Percentiles rank a stretch among this genome's conserved stretches.
Evolutionary conservation across 2,888 invertebrate genomes (phyloP).

Genomic region (Seira musarum): DNA sequence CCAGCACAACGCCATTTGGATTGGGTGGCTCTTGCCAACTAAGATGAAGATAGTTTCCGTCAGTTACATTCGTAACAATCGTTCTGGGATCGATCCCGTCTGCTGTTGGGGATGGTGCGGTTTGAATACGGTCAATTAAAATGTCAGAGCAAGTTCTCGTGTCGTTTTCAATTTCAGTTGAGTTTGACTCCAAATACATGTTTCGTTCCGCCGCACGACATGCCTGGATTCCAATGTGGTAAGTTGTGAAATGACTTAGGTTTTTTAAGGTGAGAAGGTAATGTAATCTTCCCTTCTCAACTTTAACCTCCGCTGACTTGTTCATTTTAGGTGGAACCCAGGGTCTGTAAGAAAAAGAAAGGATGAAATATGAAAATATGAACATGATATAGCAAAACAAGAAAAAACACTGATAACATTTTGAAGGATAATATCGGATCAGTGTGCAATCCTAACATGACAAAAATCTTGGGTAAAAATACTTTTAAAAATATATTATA

Average conservation of each 20-base stretch:
- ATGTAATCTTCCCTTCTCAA: slow-evolving; percentile 72
- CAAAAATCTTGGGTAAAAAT: no score
- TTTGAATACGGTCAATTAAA: slow-evolving; percentile 74
- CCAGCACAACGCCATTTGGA: slow-evolving; percentile 87
- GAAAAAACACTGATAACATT: no score
- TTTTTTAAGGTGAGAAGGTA: slow-evolving; percentile 73
- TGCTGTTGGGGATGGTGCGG: slow-evolving; percentile 75
- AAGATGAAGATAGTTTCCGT: slow-evolving; percentile 77
- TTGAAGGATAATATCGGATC: no score
- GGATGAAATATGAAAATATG: no score
- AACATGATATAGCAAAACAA: no score
- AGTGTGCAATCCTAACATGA: no score
- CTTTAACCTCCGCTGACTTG: slow-evolving; percentile 71
- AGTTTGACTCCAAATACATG: slow-evolving; percentile 62
- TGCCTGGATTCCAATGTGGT: slow-evolving; percentile 83
- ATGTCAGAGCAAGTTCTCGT: slow-evolving; percentile 72
- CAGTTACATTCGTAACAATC: slow-evolving; percentile 72
- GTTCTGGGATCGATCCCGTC: slow-evolving; percentile 78
- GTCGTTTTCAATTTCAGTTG: slow-evolving; percentile 73
- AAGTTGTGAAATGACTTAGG: slow-evolving; percentile 84
- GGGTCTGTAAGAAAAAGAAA: no score
- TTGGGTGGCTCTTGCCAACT: slow-evolving; percentile 86
- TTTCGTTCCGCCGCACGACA: slow-evolving; percentile 76
- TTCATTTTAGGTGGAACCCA: slow-evolving; percentile 68
- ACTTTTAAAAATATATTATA: no score